Percentiles rank a stretch among this genome's conserved stretches.
Conservation (phyloP, 2,113 vertebrate genomes). For the Balaenoptera acutorostrata region DNA sequence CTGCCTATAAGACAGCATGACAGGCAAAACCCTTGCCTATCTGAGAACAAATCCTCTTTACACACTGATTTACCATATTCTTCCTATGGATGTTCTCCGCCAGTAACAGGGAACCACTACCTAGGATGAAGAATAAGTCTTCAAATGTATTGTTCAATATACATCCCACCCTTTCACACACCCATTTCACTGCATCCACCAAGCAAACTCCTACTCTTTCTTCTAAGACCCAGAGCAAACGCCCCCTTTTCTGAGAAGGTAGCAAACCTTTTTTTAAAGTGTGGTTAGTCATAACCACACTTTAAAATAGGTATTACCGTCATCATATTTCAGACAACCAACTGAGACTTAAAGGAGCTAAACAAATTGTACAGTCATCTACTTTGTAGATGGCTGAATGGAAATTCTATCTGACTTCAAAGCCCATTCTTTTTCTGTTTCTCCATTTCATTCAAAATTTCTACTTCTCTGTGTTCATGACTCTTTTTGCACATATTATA, state of each 20-base stretch:
- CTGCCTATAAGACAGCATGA: accelerated
- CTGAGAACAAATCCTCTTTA: neutral
- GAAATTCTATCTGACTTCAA: neutral
- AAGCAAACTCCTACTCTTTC: neutral
- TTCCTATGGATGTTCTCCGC: neutral
- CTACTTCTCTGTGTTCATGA: neutral
- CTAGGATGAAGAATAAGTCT: neutral
- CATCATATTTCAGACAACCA: neutral
- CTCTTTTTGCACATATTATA: neutral
- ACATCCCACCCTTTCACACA: neutral
- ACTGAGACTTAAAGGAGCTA: neutral
- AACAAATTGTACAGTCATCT: neutral
- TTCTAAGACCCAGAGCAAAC: neutral
- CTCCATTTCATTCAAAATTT: neutral
- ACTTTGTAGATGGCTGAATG: neutral
- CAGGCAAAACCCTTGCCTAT: neutral
- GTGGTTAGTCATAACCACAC: neutral
- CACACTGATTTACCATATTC: neutral
- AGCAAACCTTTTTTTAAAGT: neutral
- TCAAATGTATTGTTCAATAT: accelerated
- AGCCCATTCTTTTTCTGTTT: neutral
- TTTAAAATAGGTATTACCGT: neutral
- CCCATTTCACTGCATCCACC: neutral
- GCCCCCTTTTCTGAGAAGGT: neutral
- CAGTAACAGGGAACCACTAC: neutral